Evolutionary conservation across 2,113 vertebrate genomes (phyloP).

Genomic region (Sapajus apella): DNA sequence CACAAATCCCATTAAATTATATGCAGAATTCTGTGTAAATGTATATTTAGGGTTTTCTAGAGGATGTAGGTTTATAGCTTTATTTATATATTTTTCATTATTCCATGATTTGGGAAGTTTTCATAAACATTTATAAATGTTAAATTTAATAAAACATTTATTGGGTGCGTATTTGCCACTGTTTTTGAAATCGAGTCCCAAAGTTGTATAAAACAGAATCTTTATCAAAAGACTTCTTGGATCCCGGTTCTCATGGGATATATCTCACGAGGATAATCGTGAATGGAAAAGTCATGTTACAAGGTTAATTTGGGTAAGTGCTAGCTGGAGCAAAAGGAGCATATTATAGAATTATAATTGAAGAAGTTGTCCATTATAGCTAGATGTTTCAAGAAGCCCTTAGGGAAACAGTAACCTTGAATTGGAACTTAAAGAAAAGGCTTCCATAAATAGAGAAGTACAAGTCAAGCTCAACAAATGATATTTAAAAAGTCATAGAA

Average conservation of each 20-base stretch:
- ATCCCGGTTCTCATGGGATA: neutral
- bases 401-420: slow-evolving; percentile 2
- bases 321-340: neutral
- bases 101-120: neutral
- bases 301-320: neutral
- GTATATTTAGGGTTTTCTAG: neutral
- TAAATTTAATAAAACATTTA: slow-evolving; percentile 25
- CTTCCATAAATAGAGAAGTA: neutral
- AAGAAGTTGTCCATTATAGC: neutral
- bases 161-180: neutral
- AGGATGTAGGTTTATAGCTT: neutral
- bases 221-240: neutral
- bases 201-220: neutral
- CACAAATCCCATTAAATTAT: neutral
- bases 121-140: neutral
- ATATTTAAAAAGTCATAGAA: neutral
- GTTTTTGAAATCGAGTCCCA: neutral
- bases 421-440: neutral
- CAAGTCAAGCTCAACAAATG: neutral
- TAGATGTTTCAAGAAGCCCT: neutral
- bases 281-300: neutral
- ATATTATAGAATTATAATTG: neutral
- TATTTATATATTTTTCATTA: neutral
- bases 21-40: neutral
- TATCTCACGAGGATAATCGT: neutral